These are phyloP conservation scores for Darevskia mixta DNA, from an alignment of 2,797 vertebrate species.

Conservation along the genomic window DNA sequence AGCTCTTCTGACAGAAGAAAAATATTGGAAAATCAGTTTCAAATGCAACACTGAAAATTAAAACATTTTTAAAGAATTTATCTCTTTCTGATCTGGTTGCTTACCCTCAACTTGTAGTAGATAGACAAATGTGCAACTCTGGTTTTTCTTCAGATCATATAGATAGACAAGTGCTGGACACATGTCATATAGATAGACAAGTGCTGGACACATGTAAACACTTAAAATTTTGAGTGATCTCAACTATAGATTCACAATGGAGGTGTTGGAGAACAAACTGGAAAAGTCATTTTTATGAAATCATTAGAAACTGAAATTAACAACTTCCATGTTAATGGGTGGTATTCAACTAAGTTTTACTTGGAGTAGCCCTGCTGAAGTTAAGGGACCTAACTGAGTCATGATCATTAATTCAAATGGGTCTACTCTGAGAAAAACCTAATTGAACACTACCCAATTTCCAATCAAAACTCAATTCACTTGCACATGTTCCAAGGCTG, in stretches of 20 bases:
- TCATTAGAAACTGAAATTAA: neutral
- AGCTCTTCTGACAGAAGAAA: neutral
- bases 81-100: neutral
- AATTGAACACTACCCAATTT: neutral
- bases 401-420: too few species aligned
- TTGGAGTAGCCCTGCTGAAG: too few species aligned
- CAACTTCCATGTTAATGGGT: neutral
- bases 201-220: neutral
- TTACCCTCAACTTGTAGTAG: neutral
- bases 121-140: neutral
- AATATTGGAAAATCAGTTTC: neutral
- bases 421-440: too few species aligned
- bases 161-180: neutral
- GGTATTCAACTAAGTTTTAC: too few species aligned
- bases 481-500: neutral
- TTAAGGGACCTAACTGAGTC: too few species aligned
- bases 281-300: neutral
- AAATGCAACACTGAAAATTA: neutral
- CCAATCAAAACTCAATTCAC: conserved; percentile 23
- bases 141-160: too few species aligned
- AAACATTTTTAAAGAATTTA: neutral
- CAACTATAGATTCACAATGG: neutral
- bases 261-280: neutral
- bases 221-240: neutral
- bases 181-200: neutral